These are phyloP conservation scores for Chymomyza costata DNA, from an alignment of 1,140 invertebrate genomes.

Conservation along the genomic window DNA sequence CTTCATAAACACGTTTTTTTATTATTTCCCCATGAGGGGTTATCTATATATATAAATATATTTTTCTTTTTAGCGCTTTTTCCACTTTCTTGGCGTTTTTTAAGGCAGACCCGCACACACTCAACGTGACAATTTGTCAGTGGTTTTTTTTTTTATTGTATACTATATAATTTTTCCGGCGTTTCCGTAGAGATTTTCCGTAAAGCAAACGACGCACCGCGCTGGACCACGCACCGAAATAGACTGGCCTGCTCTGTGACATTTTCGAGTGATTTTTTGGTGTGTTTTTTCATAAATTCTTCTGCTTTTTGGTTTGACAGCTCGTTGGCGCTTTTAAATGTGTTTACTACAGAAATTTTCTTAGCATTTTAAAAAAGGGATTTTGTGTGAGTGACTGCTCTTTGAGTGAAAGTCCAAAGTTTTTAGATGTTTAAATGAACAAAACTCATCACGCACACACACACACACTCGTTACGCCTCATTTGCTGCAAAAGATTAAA, in stretches of 20 bases:
- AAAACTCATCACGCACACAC: conserved; percentile 19
- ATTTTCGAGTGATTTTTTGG: conserved; percentile 20
- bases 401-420: too few species aligned
- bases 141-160: conserved; percentile 6
- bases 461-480: conserved; percentile 9
- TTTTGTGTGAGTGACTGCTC: too few species aligned
- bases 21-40: too few species aligned
- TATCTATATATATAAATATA: conserved; percentile 26
- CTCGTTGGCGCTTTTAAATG: conserved; percentile 9
- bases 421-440: background rate
- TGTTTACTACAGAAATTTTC: too few species aligned
- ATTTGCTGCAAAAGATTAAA: conserved; percentile 1
- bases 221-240: conserved; percentile 73
- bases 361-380: conserved; percentile 45
- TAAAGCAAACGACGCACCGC: conserved; percentile 41
- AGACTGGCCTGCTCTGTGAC: conserved; percentile 48
- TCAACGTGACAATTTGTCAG: conserved; percentile 54
- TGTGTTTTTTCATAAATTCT: conserved; percentile 20
- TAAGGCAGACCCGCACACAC: background rate
- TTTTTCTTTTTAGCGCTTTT: conserved; percentile 26
- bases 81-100: conserved; percentile 39
- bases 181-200: conserved; percentile 7
- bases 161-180: conserved; percentile 14
- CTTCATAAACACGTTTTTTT: too few species aligned
- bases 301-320: conserved; percentile 19